Percentiles rank a stretch among this genome's conserved stretches.
phyloP scores from a whole-genome alignment of 2,113 vertebrate species.

The Cnemophilus loriae region DNA sequence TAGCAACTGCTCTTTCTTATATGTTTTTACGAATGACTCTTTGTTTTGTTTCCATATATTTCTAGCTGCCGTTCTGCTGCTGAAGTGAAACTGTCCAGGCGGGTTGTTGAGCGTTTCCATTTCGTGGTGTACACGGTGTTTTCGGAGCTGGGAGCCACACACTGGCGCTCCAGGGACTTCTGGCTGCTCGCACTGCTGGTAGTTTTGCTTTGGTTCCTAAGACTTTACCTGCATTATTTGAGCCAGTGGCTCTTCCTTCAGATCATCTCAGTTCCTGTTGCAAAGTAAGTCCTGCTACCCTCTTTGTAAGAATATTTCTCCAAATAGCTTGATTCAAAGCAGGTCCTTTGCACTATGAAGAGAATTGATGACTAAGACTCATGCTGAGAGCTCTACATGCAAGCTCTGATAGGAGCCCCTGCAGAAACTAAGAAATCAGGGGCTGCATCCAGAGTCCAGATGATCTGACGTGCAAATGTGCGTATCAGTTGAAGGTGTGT shows the following conservation, averaged over 20 bases:
- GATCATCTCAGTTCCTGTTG: conserved; percentile 83
- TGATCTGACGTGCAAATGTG: neutral
- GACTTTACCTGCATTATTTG: conserved; percentile 91
- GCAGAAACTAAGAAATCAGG: neutral
- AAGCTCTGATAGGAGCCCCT: neutral
- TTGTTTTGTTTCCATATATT: neutral
- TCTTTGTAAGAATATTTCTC: neutral
- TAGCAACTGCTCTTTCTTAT: neutral
- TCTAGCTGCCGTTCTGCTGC: conserved; percentile 27
- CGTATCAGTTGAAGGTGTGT: neutral
- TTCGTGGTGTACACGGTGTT: conserved; percentile 67
- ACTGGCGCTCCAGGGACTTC: conserved; percentile 72
- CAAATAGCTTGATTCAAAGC: neutral
- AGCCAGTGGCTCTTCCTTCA: conserved; percentile 92
- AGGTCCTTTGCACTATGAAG: neutral
- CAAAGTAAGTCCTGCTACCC: conserved; percentile 79
- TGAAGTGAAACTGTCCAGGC: neutral
- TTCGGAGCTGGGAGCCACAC: conserved; percentile 76
- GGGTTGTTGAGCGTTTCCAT: conserved; percentile 43
- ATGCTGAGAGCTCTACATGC: neutral
- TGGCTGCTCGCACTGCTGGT: conserved; percentile 76
- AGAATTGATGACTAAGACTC: neutral
- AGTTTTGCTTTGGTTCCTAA: conserved; percentile 85
- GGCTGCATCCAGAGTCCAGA: neutral
- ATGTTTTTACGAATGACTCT: rapidly evolving